Base-by-base conservation (phyloP, 2,888 invertebrate species). In the Parnassius orleans region DNA sequence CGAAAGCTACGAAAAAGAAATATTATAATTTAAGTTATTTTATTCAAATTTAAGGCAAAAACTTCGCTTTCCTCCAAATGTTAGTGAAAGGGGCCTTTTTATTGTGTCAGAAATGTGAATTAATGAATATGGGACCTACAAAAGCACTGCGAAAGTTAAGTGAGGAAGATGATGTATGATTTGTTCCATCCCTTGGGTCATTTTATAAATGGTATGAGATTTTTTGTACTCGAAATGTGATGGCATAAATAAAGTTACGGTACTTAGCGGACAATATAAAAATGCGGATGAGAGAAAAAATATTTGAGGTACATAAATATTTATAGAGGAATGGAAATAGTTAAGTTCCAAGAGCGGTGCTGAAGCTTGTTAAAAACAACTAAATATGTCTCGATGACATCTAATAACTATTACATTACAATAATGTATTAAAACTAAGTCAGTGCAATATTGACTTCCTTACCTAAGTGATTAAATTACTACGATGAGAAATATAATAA, bases 91-190 rank as follows among this genome's bases (percentile, higher is more conserved):
- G 50, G 56, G 33, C 55, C 65, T 54, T 53, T 64, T 61, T 61
- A 53, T 65, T 65, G 60, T 50, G 58, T 47, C 60, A 65, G 52
- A 62, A 56, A 58, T 58, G 43, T 56, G 59, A 59, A 62, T 58
- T 65, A 52, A 59, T 62, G 62, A 60, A 59, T 62, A 60, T 52
- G 58, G 62, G 59, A 48, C 50, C 53, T 19, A 54, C 59, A 51
- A 56, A 66, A 66, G 60, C 64, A 66, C 58, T 61, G 65, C 53
- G 61, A 53, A 61, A 64, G 61, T 61, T 64, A 64, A 63, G 63
- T 63, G 59, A 60, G 59, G 33, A 47, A 59, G 60, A 60, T 59
- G 63, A 60, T 60, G 53, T 56, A 63, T 56, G 59, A 63, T 63
- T 63, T 42, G 59, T 53, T 59, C 48, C 56, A 56, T 56, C 63